Evolutionary conservation across 2,113 vertebrate species (phyloP), one percentile per base, ranked within the genome.

Genomic region (Ageneiosus marmoratus): DNA sequence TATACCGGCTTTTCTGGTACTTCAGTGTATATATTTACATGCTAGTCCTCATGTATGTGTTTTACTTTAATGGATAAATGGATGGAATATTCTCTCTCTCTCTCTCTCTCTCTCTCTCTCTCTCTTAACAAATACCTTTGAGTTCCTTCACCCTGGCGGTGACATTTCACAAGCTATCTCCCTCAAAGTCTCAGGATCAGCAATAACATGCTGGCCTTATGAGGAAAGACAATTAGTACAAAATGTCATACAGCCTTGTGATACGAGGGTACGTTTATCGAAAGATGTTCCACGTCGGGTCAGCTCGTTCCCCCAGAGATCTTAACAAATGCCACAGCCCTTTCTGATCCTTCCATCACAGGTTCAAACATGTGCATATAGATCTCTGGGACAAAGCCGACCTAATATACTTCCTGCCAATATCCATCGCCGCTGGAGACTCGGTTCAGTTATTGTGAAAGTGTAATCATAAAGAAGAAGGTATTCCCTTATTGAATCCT

Each of bases 101-200:
- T n/a, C n/a, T n/a, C n/a, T n/a, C n/a, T n/a, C n/a, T n/a, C n/a
- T n/a, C n/a, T n/a, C n/a, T n/a, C n/a, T n/a, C n/a, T n/a, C n/a
- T n/a, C n/a, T n/a, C n/a, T n/a, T n/a, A n/a, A n/a, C n/a, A n/a
- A n/a, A n/a, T n/a, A n/a, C n/a, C n/a, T n/a, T n/a, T n/a, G n/a
- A n/a, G n/a, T n/a, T n/a, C n/a, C n/a, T n/a, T n/a, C n/a, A n/a
- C n/a, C n/a, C n/a, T n/a, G n/a, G n/a, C n/a, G n/a, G n/a, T n/a
- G n/a, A n/a, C n/a, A n/a, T n/a, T n/a, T n/a, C n/a, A 88, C 92
- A 92, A 92, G 87, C 84, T 86, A 91, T 91, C 89, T 90, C 82
- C 56, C 87, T 87, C 87, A 89, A 88, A 92, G 89, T 91, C 91
- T 88, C 41, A 86, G 92, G 89, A 92, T 91, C 92, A 90, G 86